Evolutionary conservation across 2,888 invertebrate genomes (phyloP).

Genomic region (Drosophila setosimentum): DNA sequence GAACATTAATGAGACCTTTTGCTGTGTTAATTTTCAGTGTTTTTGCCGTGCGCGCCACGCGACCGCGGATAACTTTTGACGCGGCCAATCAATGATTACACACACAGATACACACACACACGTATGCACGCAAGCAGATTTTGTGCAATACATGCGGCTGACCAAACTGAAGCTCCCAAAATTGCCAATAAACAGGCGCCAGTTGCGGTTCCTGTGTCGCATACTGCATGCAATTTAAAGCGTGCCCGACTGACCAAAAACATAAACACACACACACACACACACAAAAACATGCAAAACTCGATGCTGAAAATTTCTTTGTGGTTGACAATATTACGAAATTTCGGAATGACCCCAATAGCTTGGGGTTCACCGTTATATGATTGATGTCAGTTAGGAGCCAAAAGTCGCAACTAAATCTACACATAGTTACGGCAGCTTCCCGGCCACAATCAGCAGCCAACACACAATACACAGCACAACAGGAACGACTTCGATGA

Average conservation of each 20-base stretch:
- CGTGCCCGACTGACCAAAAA: conserved; percentile 21
- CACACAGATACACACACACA: conserved; percentile 10
- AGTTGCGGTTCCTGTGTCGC: conserved; percentile 38
- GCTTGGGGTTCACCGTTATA: conserved; percentile 22
- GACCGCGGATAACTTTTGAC: conserved; percentile 44
- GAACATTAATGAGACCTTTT: conserved; percentile 68
- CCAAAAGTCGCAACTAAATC: conserved; percentile 67
- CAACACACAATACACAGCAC: conserved; percentile 17
- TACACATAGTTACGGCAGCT: conserved; percentile 47
- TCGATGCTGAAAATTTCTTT: conserved; percentile 1
- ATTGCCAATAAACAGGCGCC: conserved; percentile 47
- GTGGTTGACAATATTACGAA: conserved; percentile 19
- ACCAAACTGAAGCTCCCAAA: conserved; percentile 25
- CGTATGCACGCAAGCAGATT: conserved; percentile 3
- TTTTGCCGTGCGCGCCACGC: conserved; percentile 22
- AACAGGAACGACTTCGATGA: conserved; percentile 36
- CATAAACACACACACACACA: neutral
- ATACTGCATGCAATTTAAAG: conserved; percentile 26
- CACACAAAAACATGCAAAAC: neutral
- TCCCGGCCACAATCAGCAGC: conserved; percentile 49
- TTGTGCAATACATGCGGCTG: conserved; percentile 21
- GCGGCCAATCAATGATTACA: conserved; percentile 66
- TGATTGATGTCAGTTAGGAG: conserved; percentile 65
- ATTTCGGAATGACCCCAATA: conserved; percentile 26
- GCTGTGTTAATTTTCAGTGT: conserved; percentile 57